Percentiles rank a stretch among this genome's conserved stretches.
Evolutionary conservation across 1,140 invertebrate genomes (phyloP).

Genomic region (Rhopalosiphum maidis): DNA sequence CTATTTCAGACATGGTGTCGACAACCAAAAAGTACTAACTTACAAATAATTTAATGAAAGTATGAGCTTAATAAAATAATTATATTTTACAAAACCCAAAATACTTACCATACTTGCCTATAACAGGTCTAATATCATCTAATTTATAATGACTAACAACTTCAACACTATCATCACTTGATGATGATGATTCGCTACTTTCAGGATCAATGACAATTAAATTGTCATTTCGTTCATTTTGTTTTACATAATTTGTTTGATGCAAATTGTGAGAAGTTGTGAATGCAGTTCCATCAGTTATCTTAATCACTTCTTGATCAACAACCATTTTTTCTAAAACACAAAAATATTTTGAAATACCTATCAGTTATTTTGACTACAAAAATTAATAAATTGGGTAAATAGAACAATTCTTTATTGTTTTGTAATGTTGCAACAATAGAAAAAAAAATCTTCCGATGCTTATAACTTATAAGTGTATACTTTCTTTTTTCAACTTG

Average conservation of each 20-base stretch:
- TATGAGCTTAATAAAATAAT: neutral
- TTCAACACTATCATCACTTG: constrained; percentile 41
- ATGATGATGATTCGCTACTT: constrained; percentile 35
- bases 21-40: neutral
- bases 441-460: neutral
- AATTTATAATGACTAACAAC: constrained; percentile 40
- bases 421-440: neutral
- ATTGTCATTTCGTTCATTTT: neutral
- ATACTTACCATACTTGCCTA: constrained; percentile 44
- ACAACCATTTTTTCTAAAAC: constrained; percentile 31
- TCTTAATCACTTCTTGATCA: constrained; percentile 33
- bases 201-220: constrained; percentile 45
- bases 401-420: neutral
- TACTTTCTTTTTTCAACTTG: neutral
- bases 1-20: too few relatives aligned
- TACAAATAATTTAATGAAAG: neutral
- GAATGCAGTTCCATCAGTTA: constrained; percentile 1
- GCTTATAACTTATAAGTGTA: neutral
- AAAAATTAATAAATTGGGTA: neutral
- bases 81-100: neutral
- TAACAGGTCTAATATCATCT: constrained; percentile 21
- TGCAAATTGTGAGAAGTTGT: neutral
- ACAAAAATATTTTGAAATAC: neutral
- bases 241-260: neutral
- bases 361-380: neutral